Evolutionary conservation across 2,113 vertebrate genomes (phyloP), one percentile per base, ranked within the genome.

Genomic region (Bos indicus): DNA sequence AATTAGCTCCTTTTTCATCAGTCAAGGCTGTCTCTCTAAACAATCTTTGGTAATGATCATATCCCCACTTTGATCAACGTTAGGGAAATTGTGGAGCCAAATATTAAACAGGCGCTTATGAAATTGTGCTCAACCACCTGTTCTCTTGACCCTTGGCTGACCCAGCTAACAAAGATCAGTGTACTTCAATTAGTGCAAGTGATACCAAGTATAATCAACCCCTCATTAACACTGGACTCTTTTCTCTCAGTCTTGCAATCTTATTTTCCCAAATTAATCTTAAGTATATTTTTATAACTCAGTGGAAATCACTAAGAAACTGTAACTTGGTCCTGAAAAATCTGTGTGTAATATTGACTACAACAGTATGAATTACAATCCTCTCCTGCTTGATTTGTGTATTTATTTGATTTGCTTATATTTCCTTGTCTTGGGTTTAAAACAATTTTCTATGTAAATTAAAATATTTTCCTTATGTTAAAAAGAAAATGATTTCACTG

Each of bases 1-100:
- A 99, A 99, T 99, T 99, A 99, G 96, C 97, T 98, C 93, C 98
- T 98, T 98, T 98, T 98, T 98, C 98, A 98, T 98, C 98, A 98
- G 98, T 98, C 97, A 98, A 98, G 97, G 96, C 98, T 98, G 59
- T 96, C 95, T 98, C 97, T 99, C 98, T 93, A 99, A 99, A 98
- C 97, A 99, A 98, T 99, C 97, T 99, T 98, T 98, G 97, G 96
- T 99, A 99, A 99, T 98, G 98, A 99, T 98, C 95, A 95, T 2
- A 88, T 96, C 93, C 94, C 98, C 96, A 98, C 94, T 98, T 98
- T 96, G 93, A 2, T 95, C 96, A 99, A 98, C 98, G 98, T 98
- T 91, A 97, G 98, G 98, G 98, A 99, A 98, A 98, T 97, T 97
- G 93, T 93, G 86, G 96, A 98, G 98, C 98, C 98, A 99, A 98